Base-by-base conservation (phyloP, 1,140 invertebrate species). In the Leptinotarsa defecta region DNA sequence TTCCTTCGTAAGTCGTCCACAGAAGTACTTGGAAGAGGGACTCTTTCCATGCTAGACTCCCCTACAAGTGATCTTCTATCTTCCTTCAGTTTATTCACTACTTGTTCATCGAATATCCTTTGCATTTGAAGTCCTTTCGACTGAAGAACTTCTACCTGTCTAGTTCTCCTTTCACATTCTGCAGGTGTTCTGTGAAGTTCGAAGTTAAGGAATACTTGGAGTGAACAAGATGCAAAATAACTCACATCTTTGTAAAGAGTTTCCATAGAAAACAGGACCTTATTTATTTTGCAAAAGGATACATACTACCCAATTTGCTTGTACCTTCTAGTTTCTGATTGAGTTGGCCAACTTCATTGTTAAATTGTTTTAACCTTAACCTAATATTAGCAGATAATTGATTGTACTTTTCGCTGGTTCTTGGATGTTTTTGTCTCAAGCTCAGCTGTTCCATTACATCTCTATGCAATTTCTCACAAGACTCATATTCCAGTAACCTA, bases 401-500 rank as follows among this genome's bases (percentile, higher is more conserved):
- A 1, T 87, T 85, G 82, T 89, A 91, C 48, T 86, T 84, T 75
- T 89, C 85, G 6, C 88, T 89, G 1, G 84, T 85, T 79, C 86
- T 88, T 27, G 86, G 80, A 71, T 89, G 84, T 73, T 86, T 85
- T 79, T 90, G 87, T 52, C 91, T 86, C 27, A 86, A 76, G 2
- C 88, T 89, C 0, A 93, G 74, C 77, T 90, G 87, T 77, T 90
- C 88, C 84, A 91, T 89, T 62, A 93, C 90, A 76, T 91, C 88
- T 73, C 91, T 87, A 75, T 88, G 88, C 3, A 92, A 80, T 70
- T 89, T 89, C 80, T 92, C 90, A 79, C 91, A 92, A 1, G 89
- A 87, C 76, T 92, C 91, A 83, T 91, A 88, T 80, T 92, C 91
- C 0, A 86, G 81, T 4, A 91, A 84, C 91, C 91, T 92, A 72